A percentile compares a stretch with the other conserved stretches of the same genome.
Conservation (phyloP, 2,797 vertebrate species). For the Steatocranus sp. region DNA sequence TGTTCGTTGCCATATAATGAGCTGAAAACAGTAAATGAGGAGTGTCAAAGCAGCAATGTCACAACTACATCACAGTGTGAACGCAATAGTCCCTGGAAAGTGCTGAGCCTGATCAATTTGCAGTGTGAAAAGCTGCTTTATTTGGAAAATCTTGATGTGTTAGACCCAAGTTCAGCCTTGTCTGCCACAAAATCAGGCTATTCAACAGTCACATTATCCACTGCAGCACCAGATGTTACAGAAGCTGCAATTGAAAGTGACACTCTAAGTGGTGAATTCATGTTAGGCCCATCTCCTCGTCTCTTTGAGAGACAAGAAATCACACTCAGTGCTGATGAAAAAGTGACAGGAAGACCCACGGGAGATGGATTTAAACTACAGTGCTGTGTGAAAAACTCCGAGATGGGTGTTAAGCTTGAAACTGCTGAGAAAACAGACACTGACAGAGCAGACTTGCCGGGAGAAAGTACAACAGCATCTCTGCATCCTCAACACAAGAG, state of each 20-base stretch:
- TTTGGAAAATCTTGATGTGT: slow-evolving; percentile 4
- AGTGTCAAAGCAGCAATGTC: not conserved
- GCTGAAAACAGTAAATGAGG: not conserved
- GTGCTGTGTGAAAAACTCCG: not conserved
- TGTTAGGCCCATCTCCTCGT: not conserved
- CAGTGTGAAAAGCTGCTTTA: slow-evolving; percentile 71
- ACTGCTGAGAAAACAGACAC: not conserved
- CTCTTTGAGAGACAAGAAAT: not conserved
- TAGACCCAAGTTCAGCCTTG: not conserved
- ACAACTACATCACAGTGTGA: not conserved
- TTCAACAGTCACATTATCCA: not conserved
- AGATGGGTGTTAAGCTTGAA: not conserved
- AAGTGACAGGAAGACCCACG: not conserved
- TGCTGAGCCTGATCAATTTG: slow-evolving; percentile 76
- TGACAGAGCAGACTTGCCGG: not conserved
- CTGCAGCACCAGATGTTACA: not conserved
- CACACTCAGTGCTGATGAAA: not conserved
- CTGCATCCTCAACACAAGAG: not conserved
- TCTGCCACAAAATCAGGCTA: not conserved
- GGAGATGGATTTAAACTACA: not conserved
- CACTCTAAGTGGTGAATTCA: not conserved
- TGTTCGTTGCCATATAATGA: not conserved
- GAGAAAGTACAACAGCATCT: not conserved
- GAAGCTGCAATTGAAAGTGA: not conserved
- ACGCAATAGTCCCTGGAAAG: slow-evolving; percentile 65